Evolutionary conservation across 2,797 vertebrate genomes (phyloP), one percentile per base, ranked within the genome.

Genomic region (Cyprinodon diabolis): DNA sequence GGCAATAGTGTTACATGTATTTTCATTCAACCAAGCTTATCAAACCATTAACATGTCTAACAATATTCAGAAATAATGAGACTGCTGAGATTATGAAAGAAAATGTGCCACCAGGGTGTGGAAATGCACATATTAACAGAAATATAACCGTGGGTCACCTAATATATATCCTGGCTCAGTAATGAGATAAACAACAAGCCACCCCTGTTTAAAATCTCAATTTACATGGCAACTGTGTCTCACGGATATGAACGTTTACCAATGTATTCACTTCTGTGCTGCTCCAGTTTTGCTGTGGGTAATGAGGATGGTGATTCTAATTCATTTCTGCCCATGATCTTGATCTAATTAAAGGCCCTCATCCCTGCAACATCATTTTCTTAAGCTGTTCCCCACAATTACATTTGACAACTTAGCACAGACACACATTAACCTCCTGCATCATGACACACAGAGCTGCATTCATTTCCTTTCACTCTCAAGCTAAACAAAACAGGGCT

Each of bases 331-430:
- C 87, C 86, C 88, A 83, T 87, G 87, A 90, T 90, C 86, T 89
- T 85, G 86, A 91, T 93, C 91, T 94, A 93, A 94, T 94, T 93
- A 94, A 92, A 93, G 88, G 47, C 83, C 89, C 82, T 90, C 89
- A 78, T 94, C 89, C 88, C 79, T 82, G 84, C 87, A 89, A 90
- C 90, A 89, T 91, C 89, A 87, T 92, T 93, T 93, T 91, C 87
- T 89, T 90, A 88, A 91, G 87, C 86, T 87, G 85, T 90, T 91
- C 89, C 86, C 89, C 93, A 91, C 92, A 93, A 94, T 94, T 93
- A 94, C 89, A 89, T 87, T 78, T 88, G 82, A 93, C 90, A 92
- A 90, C 89, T 86, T 88, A 88, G 87, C 85, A 86, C 73, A 89
- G 88, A 87, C 89, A 84, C 88, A 88, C 78, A 90, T 92, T 90